Evolutionary conservation across 2,888 invertebrate species (phyloP), one percentile per base, ranked within the genome.

Genomic region (Sepiola atlantica): DNA sequence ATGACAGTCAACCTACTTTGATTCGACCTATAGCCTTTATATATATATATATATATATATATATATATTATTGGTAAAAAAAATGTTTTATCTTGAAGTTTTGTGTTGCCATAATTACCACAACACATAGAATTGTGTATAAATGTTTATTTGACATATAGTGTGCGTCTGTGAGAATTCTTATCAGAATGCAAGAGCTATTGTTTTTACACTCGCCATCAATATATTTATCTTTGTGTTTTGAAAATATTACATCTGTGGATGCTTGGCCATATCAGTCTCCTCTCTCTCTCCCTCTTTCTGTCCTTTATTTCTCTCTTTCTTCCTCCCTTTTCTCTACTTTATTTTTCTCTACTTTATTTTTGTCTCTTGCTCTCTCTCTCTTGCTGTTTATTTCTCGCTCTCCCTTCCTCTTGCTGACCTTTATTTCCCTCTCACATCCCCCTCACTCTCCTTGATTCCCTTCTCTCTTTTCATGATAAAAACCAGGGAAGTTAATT

Each of bases 201-300:
- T 61, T 61, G 61, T 61, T 61, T 61, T 61, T 61, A 28, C n/a
- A n/a, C n/a, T 77, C n/a, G 16, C 1, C 77, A 77, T 77, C 77
- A 77, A 77, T 77, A 77, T 16, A 32, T n/a, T 77, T 77, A 77
- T 77, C 77, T 77, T 77, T 77, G 77, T 77, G 77, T 77, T 77
- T 77, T 32, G n/a, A 77, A 77, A 77, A 77, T 77, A 77, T 77
- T 77, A 77, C 77, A 77, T 77, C 77, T 77, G 77, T 77, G 16
- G 14, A 32, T n/a, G 32, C 32, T 77, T 32, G n/a, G n/a, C 16
- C 16, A 32, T 77, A 14, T 77, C n/a, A n/a, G n/a, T n/a, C 32
- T n/a, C 3, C 6, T n/a, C 14, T 77, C 77, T 77, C 14, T 1
- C 0, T n/a, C 77, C 10, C 8, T n/a, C 12, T n/a, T 45, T 14